Percentiles rank a stretch among this genome's conserved stretches.
phyloP scores from a whole-genome alignment of 2,888 invertebrate genomes.

The Trichopria drosophilae region DNA sequence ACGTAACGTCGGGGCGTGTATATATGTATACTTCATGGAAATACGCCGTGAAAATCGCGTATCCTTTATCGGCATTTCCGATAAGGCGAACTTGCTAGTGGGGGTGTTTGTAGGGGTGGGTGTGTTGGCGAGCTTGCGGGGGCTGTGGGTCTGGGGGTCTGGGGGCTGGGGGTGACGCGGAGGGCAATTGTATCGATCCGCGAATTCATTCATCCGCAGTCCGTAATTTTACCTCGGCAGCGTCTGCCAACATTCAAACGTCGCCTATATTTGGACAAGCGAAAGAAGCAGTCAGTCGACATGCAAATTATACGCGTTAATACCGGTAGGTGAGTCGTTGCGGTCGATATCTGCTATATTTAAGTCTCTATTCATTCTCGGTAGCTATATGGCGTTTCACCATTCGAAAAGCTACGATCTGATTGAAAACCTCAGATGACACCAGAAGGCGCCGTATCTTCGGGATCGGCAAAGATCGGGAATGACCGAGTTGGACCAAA shows the following conservation, averaged over 20 bases:
- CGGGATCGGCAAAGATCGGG: neutral
- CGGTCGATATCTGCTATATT: slow-evolving; percentile 46
- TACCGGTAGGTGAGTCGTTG: slow-evolving; percentile 44
- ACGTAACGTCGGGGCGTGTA: too few relatives aligned
- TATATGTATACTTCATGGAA: too few relatives aligned
- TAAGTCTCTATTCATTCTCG: slow-evolving; percentile 42
- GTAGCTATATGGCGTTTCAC: slow-evolving; percentile 31
- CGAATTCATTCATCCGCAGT: slow-evolving; percentile 30
- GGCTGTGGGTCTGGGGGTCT: too few relatives aligned
- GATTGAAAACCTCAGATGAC: slow-evolving; percentile 20
- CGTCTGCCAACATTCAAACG: slow-evolving; percentile 30
- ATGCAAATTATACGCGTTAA: slow-evolving; percentile 44
- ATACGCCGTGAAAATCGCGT: too few relatives aligned
- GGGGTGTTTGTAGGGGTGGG: too few relatives aligned
- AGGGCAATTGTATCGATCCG: too few relatives aligned
- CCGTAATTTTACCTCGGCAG: slow-evolving; percentile 26
- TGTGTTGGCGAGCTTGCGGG: too few relatives aligned
- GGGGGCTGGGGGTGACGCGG: too few relatives aligned
- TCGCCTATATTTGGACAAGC: slow-evolving; percentile 34
- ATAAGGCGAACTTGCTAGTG: too few relatives aligned
- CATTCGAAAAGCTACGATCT: slow-evolving; percentile 17
- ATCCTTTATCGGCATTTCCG: too few relatives aligned
- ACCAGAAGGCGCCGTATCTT: slow-evolving; percentile 7
- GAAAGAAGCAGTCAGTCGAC: slow-evolving; percentile 36
- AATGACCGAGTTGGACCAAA: too few relatives aligned